Evolutionary conservation across 2,888 invertebrate species (phyloP), one percentile per base, ranked within the genome.

Genomic region (Eupeodes latifasciatus): DNA sequence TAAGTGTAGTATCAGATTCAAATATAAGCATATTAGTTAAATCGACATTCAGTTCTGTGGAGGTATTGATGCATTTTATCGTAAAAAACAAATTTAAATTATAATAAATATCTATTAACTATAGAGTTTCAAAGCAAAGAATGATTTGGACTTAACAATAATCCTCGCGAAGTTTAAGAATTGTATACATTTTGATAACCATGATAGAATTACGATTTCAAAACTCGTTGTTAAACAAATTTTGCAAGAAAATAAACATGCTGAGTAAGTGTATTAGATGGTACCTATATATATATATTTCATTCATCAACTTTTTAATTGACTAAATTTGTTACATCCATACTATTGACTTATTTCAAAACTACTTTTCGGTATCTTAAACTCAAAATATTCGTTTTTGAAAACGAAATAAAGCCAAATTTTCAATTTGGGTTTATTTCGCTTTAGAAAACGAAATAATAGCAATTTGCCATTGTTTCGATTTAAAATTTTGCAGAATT

Each of bases 151-250:
- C 49, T 49, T 51, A 19, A 34, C 14, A 47, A 67, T 67, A 67
- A 67, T 67, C 49, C 34, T 67, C 34, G 47, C 67, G n/a, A 67
- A 67, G 11, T 47, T 51, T 53, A 2, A 27, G 51, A 47, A 51
- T 51, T 51, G 27, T 67, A 11, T 16, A 27, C 14, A 47, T 67
- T 51, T 67, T 12, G 67, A 67, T 67, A 67, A 51, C 49, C 51
- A 67, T 16, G 67, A 67, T 51, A 67, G 67, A 67, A 67, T 67
- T 19, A 44, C 51, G 51, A 67, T 67, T 47, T 67, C 67, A 51
- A 67, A 67, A 67, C 51, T 67, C 7, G 34, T 67, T 47, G 51
- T 49, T 47, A 67, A 67, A 67, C 27, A 16, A 51, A 67, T 67
- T 67, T 67, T 67, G n/a, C 67, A 67, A 67, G 34, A 19, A 19